phyloP scores from a whole-genome alignment of 2,888 invertebrate species.

The Iphiclides podalirius region DNA sequence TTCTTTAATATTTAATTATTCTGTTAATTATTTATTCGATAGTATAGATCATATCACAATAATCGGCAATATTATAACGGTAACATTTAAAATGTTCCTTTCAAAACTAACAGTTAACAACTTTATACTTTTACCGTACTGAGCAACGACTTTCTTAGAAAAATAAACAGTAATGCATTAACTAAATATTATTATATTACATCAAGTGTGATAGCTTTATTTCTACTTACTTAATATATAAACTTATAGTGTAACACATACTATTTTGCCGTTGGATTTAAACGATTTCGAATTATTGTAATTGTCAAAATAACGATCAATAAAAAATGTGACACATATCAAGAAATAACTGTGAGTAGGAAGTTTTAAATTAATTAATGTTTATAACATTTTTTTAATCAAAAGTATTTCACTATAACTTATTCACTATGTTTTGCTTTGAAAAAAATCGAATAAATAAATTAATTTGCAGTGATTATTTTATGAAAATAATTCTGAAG shows the following conservation, averaged over 20 bases:
- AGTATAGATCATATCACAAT: slow-evolving; percentile 11
- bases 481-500: too few relatives aligned
- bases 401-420: too few relatives aligned
- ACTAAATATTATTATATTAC: slow-evolving; percentile 32
- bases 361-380: too few relatives aligned
- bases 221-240: too few relatives aligned
- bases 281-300: too few relatives aligned
- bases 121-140: slow-evolving; percentile 28
- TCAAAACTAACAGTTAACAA: slow-evolving; percentile 23
- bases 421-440: too few relatives aligned
- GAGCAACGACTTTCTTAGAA: slow-evolving; percentile 47
- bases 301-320: too few relatives aligned
- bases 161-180: slow-evolving; percentile 33
- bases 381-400: too few relatives aligned
- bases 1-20: background rate
- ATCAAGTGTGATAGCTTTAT: slow-evolving; percentile 21
- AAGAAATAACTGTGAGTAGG: too few relatives aligned
- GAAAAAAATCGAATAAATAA: too few relatives aligned
- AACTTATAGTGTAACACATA: background rate
- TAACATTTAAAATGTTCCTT: slow-evolving; percentile 8
- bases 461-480: too few relatives aligned
- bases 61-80: background rate
- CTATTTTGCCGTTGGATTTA: background rate
- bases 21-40: background rate
- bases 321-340: too few relatives aligned